A percentile compares a stretch with the other conserved stretches of the same genome.
phyloP scores from a whole-genome alignment of 1,140 invertebrate species.

The Plutomurus gul region DNA sequence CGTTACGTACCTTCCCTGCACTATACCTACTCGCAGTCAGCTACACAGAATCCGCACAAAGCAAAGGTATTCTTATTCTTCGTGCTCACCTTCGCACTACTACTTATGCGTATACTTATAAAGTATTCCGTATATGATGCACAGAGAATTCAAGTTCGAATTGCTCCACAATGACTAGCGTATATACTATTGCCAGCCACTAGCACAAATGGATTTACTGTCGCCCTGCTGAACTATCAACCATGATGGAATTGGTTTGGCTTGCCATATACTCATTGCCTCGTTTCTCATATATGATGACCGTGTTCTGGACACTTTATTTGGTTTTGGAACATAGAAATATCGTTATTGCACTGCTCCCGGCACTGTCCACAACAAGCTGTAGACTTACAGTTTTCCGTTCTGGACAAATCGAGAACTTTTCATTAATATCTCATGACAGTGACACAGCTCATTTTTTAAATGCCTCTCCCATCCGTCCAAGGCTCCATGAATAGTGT shows the following conservation, averaged over 20 bases:
- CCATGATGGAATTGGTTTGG: no score
- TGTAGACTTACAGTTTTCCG: background rate
- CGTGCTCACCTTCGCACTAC: no score
- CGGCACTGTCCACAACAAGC: background rate
- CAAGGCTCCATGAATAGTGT: background rate
- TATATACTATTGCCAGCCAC: no score
- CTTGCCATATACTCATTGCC: no score
- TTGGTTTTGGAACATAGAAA: no score
- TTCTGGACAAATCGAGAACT: background rate
- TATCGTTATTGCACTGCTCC: no score
- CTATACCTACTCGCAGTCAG: background rate
- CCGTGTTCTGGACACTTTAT: no score
- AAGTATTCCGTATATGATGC: no score
- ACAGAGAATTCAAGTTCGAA: constrained; percentile 18
- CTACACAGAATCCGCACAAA: no score
- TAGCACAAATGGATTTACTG: background rate
- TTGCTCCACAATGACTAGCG: background rate
- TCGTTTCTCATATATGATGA: no score
- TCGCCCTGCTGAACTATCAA: background rate
- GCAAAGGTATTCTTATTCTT: no score
- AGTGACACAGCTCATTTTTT: constrained; percentile 15
- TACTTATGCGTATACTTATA: no score
- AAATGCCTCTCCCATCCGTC: background rate
- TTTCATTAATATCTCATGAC: constrained; percentile 14
- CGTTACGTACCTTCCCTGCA: background rate